These are phyloP conservation scores for Taphrorychus bicolor DNA, from an alignment of 2,888 invertebrate genomes.

Conservation along the genomic window DNA sequence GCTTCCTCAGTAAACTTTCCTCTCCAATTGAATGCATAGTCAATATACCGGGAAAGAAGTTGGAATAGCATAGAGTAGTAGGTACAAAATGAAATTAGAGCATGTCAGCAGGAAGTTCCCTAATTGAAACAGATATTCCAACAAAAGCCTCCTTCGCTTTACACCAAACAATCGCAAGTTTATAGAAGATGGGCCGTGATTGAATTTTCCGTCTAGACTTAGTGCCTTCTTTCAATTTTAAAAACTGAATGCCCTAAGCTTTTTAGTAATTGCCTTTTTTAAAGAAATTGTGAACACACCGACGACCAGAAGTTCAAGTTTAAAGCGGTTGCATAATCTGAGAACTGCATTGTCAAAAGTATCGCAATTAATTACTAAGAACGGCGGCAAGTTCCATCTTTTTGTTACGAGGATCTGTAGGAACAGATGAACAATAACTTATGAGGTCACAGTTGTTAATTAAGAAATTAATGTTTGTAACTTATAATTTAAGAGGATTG, in stretches of 20 bases:
- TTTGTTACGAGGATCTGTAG: slow-evolving; percentile 50
- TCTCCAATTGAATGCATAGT: slow-evolving; percentile 2
- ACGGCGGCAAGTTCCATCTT: slow-evolving; percentile 49
- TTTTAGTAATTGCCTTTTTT: slow-evolving; percentile 1
- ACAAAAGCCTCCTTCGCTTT: slow-evolving; percentile 40
- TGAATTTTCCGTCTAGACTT: slow-evolving; percentile 36
- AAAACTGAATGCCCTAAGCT: slow-evolving; percentile 26
- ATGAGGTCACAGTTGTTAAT: slow-evolving; percentile 59
- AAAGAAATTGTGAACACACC: slow-evolving; percentile 9
- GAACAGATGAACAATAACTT: slow-evolving; percentile 59
- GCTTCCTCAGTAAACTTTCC: background rate
- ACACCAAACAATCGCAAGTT: slow-evolving; percentile 46
- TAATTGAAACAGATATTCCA: slow-evolving; percentile 44
- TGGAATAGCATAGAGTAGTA: background rate
- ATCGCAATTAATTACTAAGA: slow-evolving; percentile 56
- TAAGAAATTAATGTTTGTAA: slow-evolving; percentile 58
- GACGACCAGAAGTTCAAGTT: slow-evolving; percentile 14
- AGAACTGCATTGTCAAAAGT: slow-evolving; percentile 56
- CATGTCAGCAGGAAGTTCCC: slow-evolving; percentile 38
- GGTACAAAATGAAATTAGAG: slow-evolving; percentile 1
- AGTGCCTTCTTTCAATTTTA: slow-evolving; percentile 29
- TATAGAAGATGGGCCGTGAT: slow-evolving; percentile 40
- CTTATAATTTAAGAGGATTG: slow-evolving; percentile 52
- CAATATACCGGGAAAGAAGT: background rate
- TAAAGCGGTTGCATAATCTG: slow-evolving; percentile 47